Evolutionary conservation across 2,113 vertebrate genomes (phyloP).

Genomic region (Nothocercus nigrocapillus): DNA sequence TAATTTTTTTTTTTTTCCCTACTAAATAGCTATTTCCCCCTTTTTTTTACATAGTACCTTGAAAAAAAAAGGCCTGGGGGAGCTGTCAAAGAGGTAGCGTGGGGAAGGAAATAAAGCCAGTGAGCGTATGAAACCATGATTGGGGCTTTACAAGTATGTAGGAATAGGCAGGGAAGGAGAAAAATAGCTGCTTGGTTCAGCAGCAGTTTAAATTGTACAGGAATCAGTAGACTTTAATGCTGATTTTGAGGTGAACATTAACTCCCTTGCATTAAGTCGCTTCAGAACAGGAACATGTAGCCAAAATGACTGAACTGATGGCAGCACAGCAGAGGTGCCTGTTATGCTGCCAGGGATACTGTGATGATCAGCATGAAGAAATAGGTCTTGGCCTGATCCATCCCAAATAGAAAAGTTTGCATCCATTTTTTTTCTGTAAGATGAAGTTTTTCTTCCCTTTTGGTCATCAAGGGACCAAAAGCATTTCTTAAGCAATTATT

Average conservation of each 20-base stretch:
- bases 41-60: not conserved
- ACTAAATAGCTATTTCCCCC: not conserved
- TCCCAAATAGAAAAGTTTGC: conserved; percentile 1
- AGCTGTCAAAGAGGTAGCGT: not conserved
- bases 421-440: not conserved
- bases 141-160: not conserved
- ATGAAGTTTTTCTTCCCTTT: not conserved
- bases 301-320: conserved; percentile 22
- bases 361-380: conserved; percentile 15
- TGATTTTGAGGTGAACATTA: not conserved
- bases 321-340: conserved; percentile 9
- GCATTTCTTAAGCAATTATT: not conserved
- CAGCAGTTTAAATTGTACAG: not conserved
- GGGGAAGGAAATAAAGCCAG: not conserved
- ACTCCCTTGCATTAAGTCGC: not conserved
- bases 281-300: not conserved
- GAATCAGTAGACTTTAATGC: not conserved
- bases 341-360: not conserved
- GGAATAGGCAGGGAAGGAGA: not conserved
- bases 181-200: not conserved
- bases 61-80: not conserved
- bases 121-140: not conserved
- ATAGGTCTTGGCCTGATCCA: not conserved
- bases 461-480: not conserved
- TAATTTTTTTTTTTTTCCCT: not conserved